Evolutionary conservation across 2,888 invertebrate genomes (phyloP), one percentile per base, ranked within the genome.

Genomic region (Sclerodermus sp.): DNA sequence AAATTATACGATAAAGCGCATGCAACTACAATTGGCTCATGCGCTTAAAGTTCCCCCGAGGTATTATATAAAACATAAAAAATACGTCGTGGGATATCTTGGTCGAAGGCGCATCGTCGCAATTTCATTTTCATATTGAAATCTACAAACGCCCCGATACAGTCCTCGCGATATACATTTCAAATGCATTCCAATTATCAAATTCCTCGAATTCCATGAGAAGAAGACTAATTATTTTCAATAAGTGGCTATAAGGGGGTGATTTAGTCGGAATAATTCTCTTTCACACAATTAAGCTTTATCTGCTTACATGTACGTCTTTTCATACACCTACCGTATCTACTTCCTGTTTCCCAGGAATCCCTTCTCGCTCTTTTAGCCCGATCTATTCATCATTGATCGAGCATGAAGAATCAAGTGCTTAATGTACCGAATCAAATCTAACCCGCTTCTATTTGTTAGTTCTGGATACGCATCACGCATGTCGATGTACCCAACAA

Each of bases 361-460:
- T 44, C 44, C 49, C 42, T 32, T 31, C 18, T 17, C 40, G 13
- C 23, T 14, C 46, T 18, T 44, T 43, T 41, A 32, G 31, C 30
- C 31, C 46, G 45, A 45, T 32, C 45, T 51, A 45, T 58, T 59
- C 41, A 38, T 38, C 14, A 46, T 44, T 45, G 53, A 55, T 51
- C 51, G 47, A 53, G 51, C 59, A 49, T 53, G 38, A 52, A 45
- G 51, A 58, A 53, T 44, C 47, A 43, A 49, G 51, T 40, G 56
- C 47, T 54, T 64, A 68, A 68, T 68, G 68, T 66, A 52, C 58
- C 62, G 58, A 66, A 52, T 50, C 63, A 64, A 64, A 67, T 65
- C 53, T 61, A 51, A 42, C 48, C 47, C 49, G 46, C 50, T 47
- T 51, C 10, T 64, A 61, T 58, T 60, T 55, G 39, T 43, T 46